Base-by-base conservation (phyloP, 2,113 vertebrate species). In the Patagioenas fasciata region DNA sequence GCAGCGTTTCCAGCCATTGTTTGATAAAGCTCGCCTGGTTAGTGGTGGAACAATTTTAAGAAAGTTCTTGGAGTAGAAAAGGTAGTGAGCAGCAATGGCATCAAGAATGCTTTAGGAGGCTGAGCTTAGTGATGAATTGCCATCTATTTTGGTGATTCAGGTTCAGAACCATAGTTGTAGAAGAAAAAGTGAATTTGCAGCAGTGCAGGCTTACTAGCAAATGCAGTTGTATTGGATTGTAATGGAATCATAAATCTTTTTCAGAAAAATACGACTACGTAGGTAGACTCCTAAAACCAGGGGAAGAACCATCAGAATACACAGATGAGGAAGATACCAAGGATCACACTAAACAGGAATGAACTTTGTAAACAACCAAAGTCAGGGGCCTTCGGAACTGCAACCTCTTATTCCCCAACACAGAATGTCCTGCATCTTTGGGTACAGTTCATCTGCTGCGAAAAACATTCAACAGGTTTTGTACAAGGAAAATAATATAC, bases 181-280 rank as follows among this genome's bases (percentile, higher is more conserved):
- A 53, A 58, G 71, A 47, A 78, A 24, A 80, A 56, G 70, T 29
- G 23, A 47, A 47, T 81, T 61, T 85, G 62, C 31, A 73, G 66
- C 60, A 75, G 54, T 53, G 40, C 51, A 89, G 72, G 42, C 58
- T 93, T 53, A 89, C 71, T 34, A 58, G 86, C 34, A 71, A 92
- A 94, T 88, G 47, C n/a, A 80, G 60, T 60, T 94, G 74, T 80
- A 60, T 72, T 51, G 88, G 69, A 87, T 73, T 92, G 78, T 95
- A 95, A 95, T 66, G 85, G 74, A 94, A 93, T 60, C 32, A 18
- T 94, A 53, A 62, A 48, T 97, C 73, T 98, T 94, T 98, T 98
- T 67, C 98, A 99, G 99, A 99, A 97, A 99, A 99, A 95, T 99
- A 99, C 44, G 99, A 99, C 91, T 99, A 99, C 81, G 99, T 99